Conservation (phyloP, 2,888 invertebrate species). For the Tortricodes alternella region DNA sequence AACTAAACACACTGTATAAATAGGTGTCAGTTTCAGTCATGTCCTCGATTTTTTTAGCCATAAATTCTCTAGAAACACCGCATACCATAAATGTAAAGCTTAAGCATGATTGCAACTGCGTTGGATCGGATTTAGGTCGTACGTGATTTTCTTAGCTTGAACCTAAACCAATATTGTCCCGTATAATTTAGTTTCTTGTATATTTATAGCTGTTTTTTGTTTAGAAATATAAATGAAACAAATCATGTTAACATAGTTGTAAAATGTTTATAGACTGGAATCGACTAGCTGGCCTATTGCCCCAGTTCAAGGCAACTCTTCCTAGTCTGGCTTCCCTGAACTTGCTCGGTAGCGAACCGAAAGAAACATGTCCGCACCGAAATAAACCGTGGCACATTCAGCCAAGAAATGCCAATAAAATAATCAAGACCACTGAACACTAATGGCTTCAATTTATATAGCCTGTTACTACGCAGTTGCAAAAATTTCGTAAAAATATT, state of each 20-base stretch:
- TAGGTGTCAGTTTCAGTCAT: slow-evolving; percentile 7
- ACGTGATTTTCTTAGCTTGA: slow-evolving; percentile 50
- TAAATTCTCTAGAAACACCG: slow-evolving; percentile 34
- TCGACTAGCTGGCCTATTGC: slow-evolving; percentile 54
- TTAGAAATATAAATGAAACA: slow-evolving; percentile 14
- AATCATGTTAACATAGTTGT: slow-evolving; percentile 22
- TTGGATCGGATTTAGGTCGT: slow-evolving; percentile 57
- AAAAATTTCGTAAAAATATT: neutral
- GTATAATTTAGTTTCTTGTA: slow-evolving; percentile 9
- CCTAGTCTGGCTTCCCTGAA: slow-evolving; percentile 73
- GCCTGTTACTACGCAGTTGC: neutral
- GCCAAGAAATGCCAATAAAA: slow-evolving; percentile 38
- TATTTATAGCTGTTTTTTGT: slow-evolving; percentile 4
- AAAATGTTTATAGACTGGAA: slow-evolving; percentile 33
- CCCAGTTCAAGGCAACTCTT: slow-evolving; percentile 69
- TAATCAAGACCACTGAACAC: neutral
- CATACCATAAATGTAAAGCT: slow-evolving; percentile 43
- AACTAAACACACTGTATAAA: neutral
- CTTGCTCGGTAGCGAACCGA: slow-evolving; percentile 61
- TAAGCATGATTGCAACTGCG: slow-evolving; percentile 50
- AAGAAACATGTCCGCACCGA: slow-evolving; percentile 46
- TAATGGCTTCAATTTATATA: too few relatives aligned
- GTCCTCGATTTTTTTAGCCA: slow-evolving; percentile 21
- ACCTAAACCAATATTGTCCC: slow-evolving; percentile 42
- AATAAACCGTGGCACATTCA: slow-evolving; percentile 57